Conservation (phyloP, 2,797 vertebrate species). For the Amniataba percoides region DNA sequence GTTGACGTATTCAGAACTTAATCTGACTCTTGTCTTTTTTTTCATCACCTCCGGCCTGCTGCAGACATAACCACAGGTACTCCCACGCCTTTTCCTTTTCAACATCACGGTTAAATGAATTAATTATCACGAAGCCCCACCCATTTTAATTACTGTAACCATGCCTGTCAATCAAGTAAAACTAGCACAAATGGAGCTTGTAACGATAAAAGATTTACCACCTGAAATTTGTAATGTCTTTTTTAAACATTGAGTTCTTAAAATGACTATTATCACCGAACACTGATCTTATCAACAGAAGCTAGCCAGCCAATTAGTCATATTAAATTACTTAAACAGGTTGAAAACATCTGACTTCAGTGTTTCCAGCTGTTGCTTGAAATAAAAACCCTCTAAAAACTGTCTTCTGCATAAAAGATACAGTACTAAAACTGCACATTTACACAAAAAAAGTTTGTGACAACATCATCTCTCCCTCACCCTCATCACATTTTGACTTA, state of each 20-base stretch:
- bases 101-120: neutral
- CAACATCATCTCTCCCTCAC: neutral
- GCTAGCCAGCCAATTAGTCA: neutral
- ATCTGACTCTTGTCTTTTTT: conserved; percentile 62
- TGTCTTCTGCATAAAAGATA: neutral
- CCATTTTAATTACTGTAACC: neutral
- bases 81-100: conserved; percentile 13
- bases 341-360: neutral
- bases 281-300: neutral
- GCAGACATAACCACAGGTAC: conserved; percentile 84
- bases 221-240: neutral
- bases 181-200: neutral
- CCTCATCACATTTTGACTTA: conserved; percentile 27
- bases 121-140: neutral
- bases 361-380: neutral
- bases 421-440: neutral
- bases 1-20: conserved; percentile 23
- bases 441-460: neutral
- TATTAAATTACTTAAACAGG: neutral
- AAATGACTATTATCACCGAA: too few species aligned
- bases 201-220: neutral
- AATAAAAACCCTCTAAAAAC: neutral
- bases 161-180: neutral
- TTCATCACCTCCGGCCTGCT: conserved; percentile 41
- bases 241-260: neutral